Conservation (phyloP, 2,113 vertebrate species). For the Pterophyllum scalare region DNA sequence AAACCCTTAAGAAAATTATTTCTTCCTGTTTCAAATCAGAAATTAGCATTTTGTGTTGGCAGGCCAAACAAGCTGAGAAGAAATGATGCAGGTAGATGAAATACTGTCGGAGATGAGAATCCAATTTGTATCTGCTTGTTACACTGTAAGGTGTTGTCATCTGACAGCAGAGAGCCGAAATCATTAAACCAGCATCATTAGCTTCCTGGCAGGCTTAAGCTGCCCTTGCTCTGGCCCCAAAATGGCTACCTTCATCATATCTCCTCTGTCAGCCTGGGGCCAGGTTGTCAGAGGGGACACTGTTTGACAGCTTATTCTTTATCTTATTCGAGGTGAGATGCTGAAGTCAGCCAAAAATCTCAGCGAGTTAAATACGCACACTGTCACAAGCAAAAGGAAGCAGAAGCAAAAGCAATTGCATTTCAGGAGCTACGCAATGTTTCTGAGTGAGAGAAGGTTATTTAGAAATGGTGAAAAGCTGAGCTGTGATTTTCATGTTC, state of each 20-base stretch:
- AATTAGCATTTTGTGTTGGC: background rate
- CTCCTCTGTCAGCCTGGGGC: slow-evolving; percentile 55
- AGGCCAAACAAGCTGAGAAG: slow-evolving; percentile 7
- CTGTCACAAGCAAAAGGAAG: slow-evolving; percentile 34
- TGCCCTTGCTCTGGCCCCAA: slow-evolving; percentile 39
- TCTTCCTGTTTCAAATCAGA: background rate
- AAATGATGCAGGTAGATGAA: slow-evolving; percentile 4
- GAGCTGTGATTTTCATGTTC: slow-evolving; percentile 35
- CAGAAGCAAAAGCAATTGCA: slow-evolving; percentile 20
- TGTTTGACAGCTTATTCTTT: slow-evolving; percentile 59
- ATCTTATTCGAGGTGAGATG: slow-evolving; percentile 51
- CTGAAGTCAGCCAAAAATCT: slow-evolving; percentile 66
- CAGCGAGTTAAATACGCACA: slow-evolving; percentile 44
- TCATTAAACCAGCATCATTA: slow-evolving; percentile 42
- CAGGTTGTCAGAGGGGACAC: slow-evolving; percentile 52
- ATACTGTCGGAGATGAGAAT: slow-evolving; percentile 1
- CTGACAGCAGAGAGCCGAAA: slow-evolving; percentile 12
- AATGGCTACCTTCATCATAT: slow-evolving; percentile 43
- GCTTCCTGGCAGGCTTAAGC: slow-evolving; percentile 11
- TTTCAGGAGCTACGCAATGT: slow-evolving; percentile 20
- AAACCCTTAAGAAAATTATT: background rate
- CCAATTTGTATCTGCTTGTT: slow-evolving; percentile 14
- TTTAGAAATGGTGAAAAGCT: slow-evolving; percentile 46
- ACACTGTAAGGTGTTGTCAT: background rate
- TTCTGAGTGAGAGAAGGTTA: slow-evolving; percentile 32